Evolutionary conservation across 1,140 invertebrate species (phyloP), one percentile per base, ranked within the genome.

Genomic region (Diorhabda elongata): DNA sequence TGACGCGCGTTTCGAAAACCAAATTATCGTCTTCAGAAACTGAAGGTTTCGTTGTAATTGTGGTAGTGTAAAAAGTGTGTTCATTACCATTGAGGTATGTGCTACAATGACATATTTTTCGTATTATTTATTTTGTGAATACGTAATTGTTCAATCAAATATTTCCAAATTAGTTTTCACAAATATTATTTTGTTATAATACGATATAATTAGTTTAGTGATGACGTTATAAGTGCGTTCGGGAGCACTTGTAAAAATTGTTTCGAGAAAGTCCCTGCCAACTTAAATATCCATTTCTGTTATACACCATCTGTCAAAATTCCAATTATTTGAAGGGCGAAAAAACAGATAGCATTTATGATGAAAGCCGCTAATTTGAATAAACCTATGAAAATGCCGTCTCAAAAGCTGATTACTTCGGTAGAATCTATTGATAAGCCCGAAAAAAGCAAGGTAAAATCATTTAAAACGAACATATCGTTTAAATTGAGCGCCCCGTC

Each of bases 301-400:
- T 6, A 8, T 52, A 52, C n/a, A 3, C 8, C 45, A 64, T n/a
- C 11, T 64, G 63, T 64, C 63, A 64, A 64, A 64, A 64, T 64
- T 64, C 58, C 58, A 9, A 56, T 45, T 57, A 56, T 5, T 56
- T 56, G 41, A 26, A 11, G 45, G 5, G 56, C 41, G 9, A n/a
- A 6, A 9, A 62, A 62, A 59, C 7, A 58, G 45, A 45, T 61
- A 41, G 61, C 5, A 42, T 7, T 61, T 45, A 70, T n/a, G 11
- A 71, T 71, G 70, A 71, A 71, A 58, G 44, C 61, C 5, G 58
- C 69, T 56, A 66, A 60, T 9, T 9, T 64, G 7, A 11, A 8
- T n/a, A 64, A 64, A 56, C 45, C 63, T 42, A n/a, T 11, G 3
- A 64, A 64, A 64, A 64, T 64, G 63, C n/a, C 41, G 6, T 2